phyloP scores from a whole-genome alignment of 2,113 vertebrate genomes.

The Theropithecus gelada region DNA sequence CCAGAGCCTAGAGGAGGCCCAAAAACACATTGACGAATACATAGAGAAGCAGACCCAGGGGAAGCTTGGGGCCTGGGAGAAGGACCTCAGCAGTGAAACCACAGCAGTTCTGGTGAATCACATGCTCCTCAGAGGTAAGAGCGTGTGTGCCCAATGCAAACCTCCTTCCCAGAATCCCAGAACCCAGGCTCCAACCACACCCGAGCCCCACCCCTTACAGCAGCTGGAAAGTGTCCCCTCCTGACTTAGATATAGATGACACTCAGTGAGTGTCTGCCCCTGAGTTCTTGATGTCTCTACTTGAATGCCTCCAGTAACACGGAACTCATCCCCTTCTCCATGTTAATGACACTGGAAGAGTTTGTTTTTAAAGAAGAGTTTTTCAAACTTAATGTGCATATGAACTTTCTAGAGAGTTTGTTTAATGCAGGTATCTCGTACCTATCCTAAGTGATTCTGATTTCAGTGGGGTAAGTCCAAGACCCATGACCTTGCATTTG shows the following conservation, averaged over 20 bases:
- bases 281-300: not conserved
- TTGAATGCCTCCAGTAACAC: not conserved
- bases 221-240: not conserved
- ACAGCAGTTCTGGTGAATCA: constrained; percentile 86
- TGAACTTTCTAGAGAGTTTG: not conserved
- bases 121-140: constrained; percentile 86
- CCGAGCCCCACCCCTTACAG: fast-evolving
- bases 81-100: constrained; percentile 75
- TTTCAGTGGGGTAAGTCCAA: not conserved
- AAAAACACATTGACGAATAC: constrained; percentile 77
- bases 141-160: fast-evolving
- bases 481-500: not conserved
- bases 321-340: not conserved
- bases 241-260: not conserved
- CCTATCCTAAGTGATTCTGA: not conserved
- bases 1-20: constrained; percentile 68
- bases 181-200: fast-evolving
- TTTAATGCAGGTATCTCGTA: not conserved
- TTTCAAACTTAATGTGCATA: not conserved
- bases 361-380: not conserved
- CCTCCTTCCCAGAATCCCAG: not conserved
- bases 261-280: not conserved
- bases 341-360: not conserved
- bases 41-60: constrained; percentile 82
- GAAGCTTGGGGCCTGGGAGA: constrained; percentile 82